Conservation (phyloP, 2,797 vertebrate species). For the Scolopax rusticola region DNA sequence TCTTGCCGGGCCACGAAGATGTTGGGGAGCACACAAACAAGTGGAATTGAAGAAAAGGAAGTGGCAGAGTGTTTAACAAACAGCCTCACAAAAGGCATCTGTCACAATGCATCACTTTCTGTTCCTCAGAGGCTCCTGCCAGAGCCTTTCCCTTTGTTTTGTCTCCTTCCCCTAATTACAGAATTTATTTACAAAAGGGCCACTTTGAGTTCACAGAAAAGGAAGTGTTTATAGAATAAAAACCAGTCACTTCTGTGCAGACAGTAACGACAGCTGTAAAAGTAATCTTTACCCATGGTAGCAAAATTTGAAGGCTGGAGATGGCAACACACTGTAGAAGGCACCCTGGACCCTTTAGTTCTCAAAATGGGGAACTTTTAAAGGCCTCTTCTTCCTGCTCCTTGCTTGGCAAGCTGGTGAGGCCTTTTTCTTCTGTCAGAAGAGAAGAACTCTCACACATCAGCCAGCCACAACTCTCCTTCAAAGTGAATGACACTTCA, state of each 20-base stretch:
- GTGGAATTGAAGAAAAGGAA: slow-evolving; percentile 44
- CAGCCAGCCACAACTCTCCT: not conserved
- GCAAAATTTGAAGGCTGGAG: not conserved
- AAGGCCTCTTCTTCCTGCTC: not conserved
- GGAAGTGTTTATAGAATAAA: not conserved
- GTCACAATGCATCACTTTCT: slow-evolving; percentile 69
- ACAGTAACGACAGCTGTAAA: not conserved
- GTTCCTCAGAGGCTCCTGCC: slow-evolving; percentile 45
- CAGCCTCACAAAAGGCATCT: slow-evolving; percentile 72
- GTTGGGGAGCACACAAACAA: not conserved
- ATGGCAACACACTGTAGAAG: not conserved
- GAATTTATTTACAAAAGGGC: slow-evolving; percentile 36
- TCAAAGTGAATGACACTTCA: slow-evolving; percentile 31
- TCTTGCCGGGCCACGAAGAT: not conserved
- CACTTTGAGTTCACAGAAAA: slow-evolving; percentile 16
- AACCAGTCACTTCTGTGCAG: not conserved
- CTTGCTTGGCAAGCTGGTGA: not conserved
- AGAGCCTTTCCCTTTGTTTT: slow-evolving; percentile 55
- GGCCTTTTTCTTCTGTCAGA: not conserved
- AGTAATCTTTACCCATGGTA: not conserved
- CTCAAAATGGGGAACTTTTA: not conserved
- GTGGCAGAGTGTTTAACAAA: slow-evolving; percentile 63
- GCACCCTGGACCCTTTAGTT: not conserved
- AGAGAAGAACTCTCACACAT: not conserved
- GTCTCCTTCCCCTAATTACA: slow-evolving; percentile 40